These are phyloP conservation scores for Sebastes baramenuke DNA, from an alignment of 2,797 vertebrate genomes.

Conservation along the genomic window DNA sequence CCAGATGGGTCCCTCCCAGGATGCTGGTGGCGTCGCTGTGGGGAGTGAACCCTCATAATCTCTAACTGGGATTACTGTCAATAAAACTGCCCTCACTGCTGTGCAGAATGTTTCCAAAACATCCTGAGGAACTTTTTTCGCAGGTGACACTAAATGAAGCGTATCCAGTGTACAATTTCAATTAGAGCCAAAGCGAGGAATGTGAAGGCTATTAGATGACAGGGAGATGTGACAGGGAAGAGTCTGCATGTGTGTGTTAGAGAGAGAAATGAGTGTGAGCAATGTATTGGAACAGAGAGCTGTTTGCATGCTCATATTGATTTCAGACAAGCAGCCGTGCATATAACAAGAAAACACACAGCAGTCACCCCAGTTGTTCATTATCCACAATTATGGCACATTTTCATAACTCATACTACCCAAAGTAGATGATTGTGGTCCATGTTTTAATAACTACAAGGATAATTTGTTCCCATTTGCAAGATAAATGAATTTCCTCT, in stretches of 20 bases:
- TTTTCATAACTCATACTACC: conserved; percentile 21
- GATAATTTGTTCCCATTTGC: conserved; percentile 32
- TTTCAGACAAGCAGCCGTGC: conserved; percentile 37
- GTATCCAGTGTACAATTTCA: conserved; percentile 11
- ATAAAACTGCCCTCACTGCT: conserved; percentile 16
- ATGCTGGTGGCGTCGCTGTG: conserved; percentile 30
- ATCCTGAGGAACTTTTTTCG: neutral
- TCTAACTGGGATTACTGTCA: conserved; percentile 38
- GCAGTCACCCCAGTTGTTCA: conserved; percentile 20
- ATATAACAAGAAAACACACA: conserved; percentile 25
- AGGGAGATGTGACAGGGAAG: neutral
- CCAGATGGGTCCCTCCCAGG: conserved; percentile 50
- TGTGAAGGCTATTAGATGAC: conserved; percentile 1
- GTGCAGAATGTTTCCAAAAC: conserved; percentile 34
- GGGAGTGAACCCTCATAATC: conserved; percentile 38
- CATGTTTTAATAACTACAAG: conserved; percentile 15
- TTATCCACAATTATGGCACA: conserved; percentile 36
- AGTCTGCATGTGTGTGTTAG: neutral
- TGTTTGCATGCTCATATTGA: conserved; percentile 30
- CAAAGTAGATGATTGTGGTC: conserved; percentile 6
- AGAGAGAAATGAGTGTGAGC: conserved; percentile 17
- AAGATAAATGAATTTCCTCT: conserved; percentile 27
- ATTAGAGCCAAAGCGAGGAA: conserved; percentile 41
- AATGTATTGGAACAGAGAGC: conserved; percentile 28
- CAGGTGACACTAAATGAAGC: neutral